These are phyloP conservation scores for Pelochelys cantorii DNA, from an alignment of 2,797 vertebrate genomes.

Conservation along the genomic window DNA sequence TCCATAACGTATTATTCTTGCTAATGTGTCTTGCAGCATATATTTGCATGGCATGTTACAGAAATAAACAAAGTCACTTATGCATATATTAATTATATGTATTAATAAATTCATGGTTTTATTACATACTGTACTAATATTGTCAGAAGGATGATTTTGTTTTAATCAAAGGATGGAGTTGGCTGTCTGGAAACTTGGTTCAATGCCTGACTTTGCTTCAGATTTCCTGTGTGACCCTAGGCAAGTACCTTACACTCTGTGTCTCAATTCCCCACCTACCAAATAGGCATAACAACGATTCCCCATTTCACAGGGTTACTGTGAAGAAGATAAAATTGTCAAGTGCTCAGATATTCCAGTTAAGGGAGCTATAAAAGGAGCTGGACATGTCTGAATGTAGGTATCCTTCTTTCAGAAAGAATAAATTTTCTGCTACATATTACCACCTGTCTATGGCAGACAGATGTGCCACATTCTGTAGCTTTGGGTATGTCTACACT, in stretches of 20 bases:
- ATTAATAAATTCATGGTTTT: not conserved
- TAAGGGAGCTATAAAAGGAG: not conserved
- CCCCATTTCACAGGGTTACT: not conserved
- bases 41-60: not conserved
- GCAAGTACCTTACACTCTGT: not conserved
- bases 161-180: not conserved
- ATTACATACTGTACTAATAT: not conserved
- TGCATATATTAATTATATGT: not conserved
- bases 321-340: not conserved
- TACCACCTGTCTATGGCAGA: not conserved
- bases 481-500: no score
- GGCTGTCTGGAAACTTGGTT: not conserved
- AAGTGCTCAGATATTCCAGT: not conserved
- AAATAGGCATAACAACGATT: no score
- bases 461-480: not conserved
- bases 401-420: not conserved
- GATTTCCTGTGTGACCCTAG: no score
- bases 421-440: not conserved
- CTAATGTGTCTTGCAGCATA: not conserved
- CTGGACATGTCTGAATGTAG: not conserved
- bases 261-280: no score
- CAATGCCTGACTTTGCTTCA: not conserved
- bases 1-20: conserved; percentile 9
- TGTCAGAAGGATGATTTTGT: accelerated
- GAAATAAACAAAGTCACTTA: conserved; percentile 4